Conservation (phyloP, 2,888 invertebrate species). For the Ametastegia equiseti region DNA sequence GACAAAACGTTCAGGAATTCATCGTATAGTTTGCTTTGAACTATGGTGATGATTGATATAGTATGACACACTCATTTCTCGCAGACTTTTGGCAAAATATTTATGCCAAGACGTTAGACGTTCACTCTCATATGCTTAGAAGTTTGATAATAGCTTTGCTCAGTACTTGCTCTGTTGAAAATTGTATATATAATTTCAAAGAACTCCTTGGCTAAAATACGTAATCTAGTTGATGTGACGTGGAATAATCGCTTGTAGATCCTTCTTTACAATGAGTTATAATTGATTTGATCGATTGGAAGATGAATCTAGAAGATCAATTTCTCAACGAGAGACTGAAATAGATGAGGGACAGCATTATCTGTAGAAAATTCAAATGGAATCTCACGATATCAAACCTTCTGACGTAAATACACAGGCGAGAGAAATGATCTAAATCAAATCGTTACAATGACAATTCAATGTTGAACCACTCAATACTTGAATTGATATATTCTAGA, state of each 20-base stretch:
- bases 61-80: neutral
- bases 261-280: neutral
- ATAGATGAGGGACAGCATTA: constrained; percentile 6
- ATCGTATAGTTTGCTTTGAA: neutral
- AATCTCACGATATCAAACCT: neutral
- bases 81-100: constrained; percentile 1
- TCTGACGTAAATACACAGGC: constrained; percentile 25
- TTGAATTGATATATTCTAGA: neutral
- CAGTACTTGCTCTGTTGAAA: neutral
- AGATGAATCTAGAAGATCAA: constrained; percentile 11
- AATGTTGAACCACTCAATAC: constrained; percentile 56
- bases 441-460: constrained; percentile 56
- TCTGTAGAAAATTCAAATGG: neutral
- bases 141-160: neutral
- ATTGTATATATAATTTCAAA: neutral
- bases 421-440: constrained; percentile 53
- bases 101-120: neutral
- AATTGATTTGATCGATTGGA: constrained; percentile 16
- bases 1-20: neutral
- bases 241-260: neutral
- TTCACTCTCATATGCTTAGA: neutral
- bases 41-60: neutral
- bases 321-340: constrained; percentile 14
- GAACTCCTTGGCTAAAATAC: neutral
- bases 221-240: neutral